phyloP scores from a whole-genome alignment of 1,140 invertebrate genomes.

The Panulirus ornatus region DNA sequence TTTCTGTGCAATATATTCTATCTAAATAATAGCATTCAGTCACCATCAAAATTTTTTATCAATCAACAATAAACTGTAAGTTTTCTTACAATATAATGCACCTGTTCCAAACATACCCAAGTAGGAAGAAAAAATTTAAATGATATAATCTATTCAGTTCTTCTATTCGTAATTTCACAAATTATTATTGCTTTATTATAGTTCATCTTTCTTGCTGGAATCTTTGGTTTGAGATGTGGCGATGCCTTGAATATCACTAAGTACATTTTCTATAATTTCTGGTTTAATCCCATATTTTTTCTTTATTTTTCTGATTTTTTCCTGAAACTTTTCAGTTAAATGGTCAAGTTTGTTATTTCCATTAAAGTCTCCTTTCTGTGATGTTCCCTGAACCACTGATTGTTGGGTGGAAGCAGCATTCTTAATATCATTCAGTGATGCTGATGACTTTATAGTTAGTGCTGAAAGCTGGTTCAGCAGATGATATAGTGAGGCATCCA shows the following conservation, averaged over 20 bases:
- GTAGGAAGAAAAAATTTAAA: slow-evolving; percentile 29
- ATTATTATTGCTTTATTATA: slow-evolving; percentile 71
- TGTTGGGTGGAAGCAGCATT: neutral
- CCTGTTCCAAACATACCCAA: slow-evolving; percentile 46
- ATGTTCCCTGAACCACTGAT: neutral
- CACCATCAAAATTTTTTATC: slow-evolving; percentile 10
- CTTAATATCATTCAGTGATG: neutral
- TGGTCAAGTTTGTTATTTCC: slow-evolving; percentile 52
- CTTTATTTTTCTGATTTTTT: slow-evolving; percentile 58
- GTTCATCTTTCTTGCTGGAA: slow-evolving; percentile 60
- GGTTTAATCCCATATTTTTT: slow-evolving; percentile 39
- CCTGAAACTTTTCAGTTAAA: slow-evolving; percentile 44
- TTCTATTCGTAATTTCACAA: slow-evolving; percentile 21
- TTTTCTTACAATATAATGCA: slow-evolving; percentile 45
- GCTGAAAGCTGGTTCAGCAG: slow-evolving; percentile 53
- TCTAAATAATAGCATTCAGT: neutral
- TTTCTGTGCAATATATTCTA: slow-evolving; percentile 39
- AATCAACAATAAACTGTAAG: slow-evolving; percentile 36
- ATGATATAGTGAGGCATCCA: slow-evolving; percentile 53
- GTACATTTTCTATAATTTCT: slow-evolving; percentile 10
- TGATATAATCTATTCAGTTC: slow-evolving; percentile 8
- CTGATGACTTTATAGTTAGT: slow-evolving; percentile 19
- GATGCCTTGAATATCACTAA: slow-evolving; percentile 15
- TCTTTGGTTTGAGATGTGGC: slow-evolving; percentile 61
- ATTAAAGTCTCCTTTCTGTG: slow-evolving; percentile 55